Evolutionary conservation across 1,140 invertebrate species (phyloP).

Genomic region (Trachymyrmex septentrionalis): DNA sequence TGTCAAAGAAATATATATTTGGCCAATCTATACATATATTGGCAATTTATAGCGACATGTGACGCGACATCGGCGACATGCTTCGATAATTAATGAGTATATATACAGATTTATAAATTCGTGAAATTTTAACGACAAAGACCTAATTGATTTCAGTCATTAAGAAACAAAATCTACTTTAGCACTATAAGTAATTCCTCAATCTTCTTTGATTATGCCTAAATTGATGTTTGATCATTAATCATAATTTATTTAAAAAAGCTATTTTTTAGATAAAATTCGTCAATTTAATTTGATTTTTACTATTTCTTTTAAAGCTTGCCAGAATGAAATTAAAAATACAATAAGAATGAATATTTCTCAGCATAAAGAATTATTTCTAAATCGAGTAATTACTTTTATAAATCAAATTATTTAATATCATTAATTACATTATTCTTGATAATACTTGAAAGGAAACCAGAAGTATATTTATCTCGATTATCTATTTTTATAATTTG

Average conservation of each 20-base stretch:
- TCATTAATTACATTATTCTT: not conserved
- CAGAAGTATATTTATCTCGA: not conserved
- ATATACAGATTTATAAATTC: slow-evolving; percentile 18
- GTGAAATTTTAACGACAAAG: not conserved
- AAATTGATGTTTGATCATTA: not conserved
- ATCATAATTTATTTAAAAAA: not conserved
- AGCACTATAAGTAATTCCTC: not conserved
- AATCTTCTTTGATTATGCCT: not conserved
- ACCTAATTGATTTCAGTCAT: not conserved
- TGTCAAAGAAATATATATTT: slow-evolving; percentile 29
- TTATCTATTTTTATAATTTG: not conserved
- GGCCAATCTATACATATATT: not conserved
- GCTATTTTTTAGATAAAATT: not conserved
- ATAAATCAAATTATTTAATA: not conserved
- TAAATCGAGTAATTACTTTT: not conserved
- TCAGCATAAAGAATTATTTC: not conserved
- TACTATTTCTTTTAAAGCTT: not conserved
- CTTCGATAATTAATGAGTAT: not conserved
- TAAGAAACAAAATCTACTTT: not conserved
- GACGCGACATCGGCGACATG: not conserved
- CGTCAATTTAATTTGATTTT: not conserved
- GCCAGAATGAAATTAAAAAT: not conserved
- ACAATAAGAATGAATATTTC: not conserved
- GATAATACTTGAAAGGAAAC: not conserved
- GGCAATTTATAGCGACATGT: slow-evolving; percentile 9